A percentile compares a stretch with the other conserved stretches of the same genome.
These are phyloP conservation scores for Gymnobelideus leadbeateri DNA, from an alignment of 2,113 vertebrate species.

Conservation along the genomic window DNA sequence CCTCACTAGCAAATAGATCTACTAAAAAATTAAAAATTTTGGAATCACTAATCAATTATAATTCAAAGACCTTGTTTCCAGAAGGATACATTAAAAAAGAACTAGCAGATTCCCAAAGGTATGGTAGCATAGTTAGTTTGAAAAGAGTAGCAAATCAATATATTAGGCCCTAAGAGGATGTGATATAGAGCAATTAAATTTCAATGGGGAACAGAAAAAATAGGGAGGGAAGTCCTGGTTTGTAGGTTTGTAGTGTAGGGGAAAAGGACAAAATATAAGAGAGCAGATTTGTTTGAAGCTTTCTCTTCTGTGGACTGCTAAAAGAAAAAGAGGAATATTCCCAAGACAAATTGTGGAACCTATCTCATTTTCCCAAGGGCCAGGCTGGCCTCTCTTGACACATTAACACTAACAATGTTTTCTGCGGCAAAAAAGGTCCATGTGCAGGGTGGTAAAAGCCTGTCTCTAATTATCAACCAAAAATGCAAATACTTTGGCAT, in stretches of 20 bases:
- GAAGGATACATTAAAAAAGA: not conserved
- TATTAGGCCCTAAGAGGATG: not conserved
- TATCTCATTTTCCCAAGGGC: not conserved
- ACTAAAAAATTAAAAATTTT: not conserved
- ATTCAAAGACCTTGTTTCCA: not conserved
- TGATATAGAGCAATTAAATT: not conserved
- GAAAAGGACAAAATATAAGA: not conserved
- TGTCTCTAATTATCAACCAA: constrained; percentile 24
- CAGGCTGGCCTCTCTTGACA: not conserved
- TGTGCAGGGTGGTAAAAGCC: not conserved
- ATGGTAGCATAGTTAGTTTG: not conserved
- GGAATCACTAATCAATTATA: not conserved
- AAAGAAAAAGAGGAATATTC: not conserved
- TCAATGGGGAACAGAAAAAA: not conserved
- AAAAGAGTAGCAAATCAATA: not conserved
- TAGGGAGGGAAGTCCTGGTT: not conserved
- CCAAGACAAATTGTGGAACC: not conserved
- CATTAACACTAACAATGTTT: constrained; percentile 10
- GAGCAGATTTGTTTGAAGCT: not conserved
- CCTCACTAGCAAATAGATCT: not conserved
- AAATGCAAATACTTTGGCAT: constrained; percentile 6
- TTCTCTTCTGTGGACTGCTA: not conserved
- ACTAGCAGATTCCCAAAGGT: not conserved
- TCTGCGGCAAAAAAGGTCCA: not conserved
- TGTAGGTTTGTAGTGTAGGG: not conserved